phyloP scores from a whole-genome alignment of 1,140 invertebrate species.

The Drosophila quadrilineata region DNA sequence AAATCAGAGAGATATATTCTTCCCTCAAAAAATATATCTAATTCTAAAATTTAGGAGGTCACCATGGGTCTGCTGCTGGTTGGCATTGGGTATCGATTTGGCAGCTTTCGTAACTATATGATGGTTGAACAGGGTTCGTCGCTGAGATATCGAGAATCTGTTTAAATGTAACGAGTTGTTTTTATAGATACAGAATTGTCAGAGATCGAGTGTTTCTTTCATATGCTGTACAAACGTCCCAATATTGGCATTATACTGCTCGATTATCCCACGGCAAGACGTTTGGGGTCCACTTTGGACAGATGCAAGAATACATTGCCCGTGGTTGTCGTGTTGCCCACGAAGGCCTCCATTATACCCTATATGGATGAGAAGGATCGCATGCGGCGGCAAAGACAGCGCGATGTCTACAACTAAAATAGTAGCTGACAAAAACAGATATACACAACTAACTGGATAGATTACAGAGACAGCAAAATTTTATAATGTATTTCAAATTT shows the following conservation, averaged over 20 bases:
- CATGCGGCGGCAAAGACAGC: constrained; percentile 22
- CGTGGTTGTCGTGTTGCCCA: constrained; percentile 35
- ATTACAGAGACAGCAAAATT: no score
- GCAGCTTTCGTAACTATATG: constrained; percentile 43
- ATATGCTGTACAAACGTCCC: constrained; percentile 2
- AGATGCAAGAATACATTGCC: constrained; percentile 38
- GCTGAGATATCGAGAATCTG: not conserved
- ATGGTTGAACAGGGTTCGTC: constrained; percentile 40
- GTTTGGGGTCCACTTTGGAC: constrained; percentile 12
- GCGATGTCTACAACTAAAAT: constrained; percentile 28
- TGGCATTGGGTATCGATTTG: constrained; percentile 41
- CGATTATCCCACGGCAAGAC: constrained; percentile 28
- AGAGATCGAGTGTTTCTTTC: constrained; percentile 42
- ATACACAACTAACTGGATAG: constrained; percentile 16
- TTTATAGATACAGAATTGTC: constrained; percentile 14
- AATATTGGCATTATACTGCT: constrained; percentile 50
- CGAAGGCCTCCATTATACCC: constrained; percentile 24
- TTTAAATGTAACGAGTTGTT: not conserved
- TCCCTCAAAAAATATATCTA: not conserved
- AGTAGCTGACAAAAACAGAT: no score
- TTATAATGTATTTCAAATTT: no score
- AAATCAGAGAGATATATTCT: not conserved
- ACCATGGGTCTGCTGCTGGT: constrained; percentile 43
- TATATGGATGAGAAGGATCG: constrained; percentile 52
- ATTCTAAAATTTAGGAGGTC: constrained; percentile 27